These are phyloP conservation scores for Gnathonemus longibarbis DNA, from an alignment of 2,113 vertebrate species.

Conservation along the genomic window DNA sequence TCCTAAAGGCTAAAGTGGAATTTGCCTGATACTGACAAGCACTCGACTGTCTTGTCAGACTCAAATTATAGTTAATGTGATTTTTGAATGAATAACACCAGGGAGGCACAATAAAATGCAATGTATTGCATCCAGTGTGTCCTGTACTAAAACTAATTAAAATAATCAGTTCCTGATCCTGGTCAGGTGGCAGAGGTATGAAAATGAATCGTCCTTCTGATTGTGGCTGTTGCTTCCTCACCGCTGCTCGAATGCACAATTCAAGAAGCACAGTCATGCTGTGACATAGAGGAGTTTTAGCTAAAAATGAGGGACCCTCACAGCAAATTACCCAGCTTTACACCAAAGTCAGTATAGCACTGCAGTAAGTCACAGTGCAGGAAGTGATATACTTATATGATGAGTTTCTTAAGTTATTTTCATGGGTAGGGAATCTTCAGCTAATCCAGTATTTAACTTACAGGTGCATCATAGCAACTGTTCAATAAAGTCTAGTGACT, in stretches of 20 bases:
- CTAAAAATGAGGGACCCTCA: neutral
- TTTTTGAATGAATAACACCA: neutral
- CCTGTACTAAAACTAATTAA: neutral
- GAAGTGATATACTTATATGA: neutral
- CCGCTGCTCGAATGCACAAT: neutral
- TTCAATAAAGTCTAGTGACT: neutral
- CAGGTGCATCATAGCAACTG: neutral
- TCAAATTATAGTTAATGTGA: neutral
- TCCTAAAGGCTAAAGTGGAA: neutral
- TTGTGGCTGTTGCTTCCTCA: neutral
- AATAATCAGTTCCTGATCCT: neutral
- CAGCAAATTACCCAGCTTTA: neutral
- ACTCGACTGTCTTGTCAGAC: neutral
- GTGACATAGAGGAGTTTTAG: neutral
- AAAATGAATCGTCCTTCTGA: neutral
- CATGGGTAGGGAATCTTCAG: neutral
- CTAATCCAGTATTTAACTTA: neutral
- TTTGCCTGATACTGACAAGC: neutral
- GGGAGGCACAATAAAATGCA: neutral
- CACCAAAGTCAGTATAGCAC: neutral
- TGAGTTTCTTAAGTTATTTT: neutral
- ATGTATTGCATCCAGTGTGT: neutral
- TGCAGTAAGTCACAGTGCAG: neutral
- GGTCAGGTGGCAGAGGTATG: neutral
- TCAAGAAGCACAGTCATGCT: neutral